Conservation (phyloP, 2,797 vertebrate genomes). For the Sebastes vulpes region DNA sequence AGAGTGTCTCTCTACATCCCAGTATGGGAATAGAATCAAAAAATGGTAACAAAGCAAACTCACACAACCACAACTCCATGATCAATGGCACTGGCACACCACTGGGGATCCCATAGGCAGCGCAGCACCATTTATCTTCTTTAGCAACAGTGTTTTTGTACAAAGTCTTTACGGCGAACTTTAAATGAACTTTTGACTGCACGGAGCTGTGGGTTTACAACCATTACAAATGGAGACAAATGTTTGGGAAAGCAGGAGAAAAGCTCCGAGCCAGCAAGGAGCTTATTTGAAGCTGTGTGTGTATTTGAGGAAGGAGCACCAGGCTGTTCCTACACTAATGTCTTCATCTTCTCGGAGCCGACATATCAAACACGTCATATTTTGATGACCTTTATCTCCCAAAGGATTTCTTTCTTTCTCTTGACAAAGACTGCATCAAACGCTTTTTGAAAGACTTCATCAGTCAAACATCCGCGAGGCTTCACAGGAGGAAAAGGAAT, state of each 20-base stretch:
- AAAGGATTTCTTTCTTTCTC: not conserved
- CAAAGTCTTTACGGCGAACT: constrained; percentile 27
- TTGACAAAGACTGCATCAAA: constrained; percentile 12
- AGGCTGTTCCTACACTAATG: not conserved
- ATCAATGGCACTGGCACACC: not conserved
- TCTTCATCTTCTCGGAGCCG: constrained; percentile 22
- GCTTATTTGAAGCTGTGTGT: constrained; percentile 13
- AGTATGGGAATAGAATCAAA: not conserved
- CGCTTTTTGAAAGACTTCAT: constrained; percentile 3
- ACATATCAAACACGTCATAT: constrained; percentile 31
- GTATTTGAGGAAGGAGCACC: not conserved
- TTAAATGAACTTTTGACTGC: constrained; percentile 20
- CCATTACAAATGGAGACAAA: constrained; percentile 10
- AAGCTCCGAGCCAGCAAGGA: not conserved
- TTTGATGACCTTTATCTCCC: constrained; percentile 3
- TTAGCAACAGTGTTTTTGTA: not conserved
- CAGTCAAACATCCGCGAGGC: constrained; percentile 15
- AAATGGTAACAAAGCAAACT: not conserved
- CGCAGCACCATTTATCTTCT: not conserved
- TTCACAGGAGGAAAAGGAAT: not conserved
- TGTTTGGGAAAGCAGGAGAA: constrained; percentile 20
- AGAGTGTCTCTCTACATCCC: not conserved
- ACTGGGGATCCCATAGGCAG: not conserved
- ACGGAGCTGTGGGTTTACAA: not conserved
- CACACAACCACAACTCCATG: not conserved